These are phyloP conservation scores for Cyrtodaria siliqua DNA, from an alignment of 2,888 invertebrate genomes.

Conservation along the genomic window DNA sequence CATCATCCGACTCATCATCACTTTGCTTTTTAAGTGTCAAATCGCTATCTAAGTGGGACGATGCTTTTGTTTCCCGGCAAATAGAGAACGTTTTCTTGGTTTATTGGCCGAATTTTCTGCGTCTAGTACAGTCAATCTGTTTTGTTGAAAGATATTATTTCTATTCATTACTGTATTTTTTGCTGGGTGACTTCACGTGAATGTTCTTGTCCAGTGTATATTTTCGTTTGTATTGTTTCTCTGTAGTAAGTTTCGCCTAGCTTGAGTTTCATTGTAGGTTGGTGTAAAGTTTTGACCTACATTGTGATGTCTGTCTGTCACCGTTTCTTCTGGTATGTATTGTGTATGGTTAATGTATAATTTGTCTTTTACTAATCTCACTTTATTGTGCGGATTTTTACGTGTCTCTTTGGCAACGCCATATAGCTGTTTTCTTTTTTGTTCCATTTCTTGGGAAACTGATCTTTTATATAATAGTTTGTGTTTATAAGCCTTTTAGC, in stretches of 20 bases:
- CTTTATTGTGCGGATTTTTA: constrained; percentile 9
- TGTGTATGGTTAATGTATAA: constrained; percentile 13
- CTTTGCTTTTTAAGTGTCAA: constrained; percentile 7
- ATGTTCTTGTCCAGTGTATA: too few species aligned
- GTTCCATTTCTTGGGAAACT: constrained; percentile 15
- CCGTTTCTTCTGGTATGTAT: not conserved
- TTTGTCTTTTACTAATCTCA: constrained; percentile 10
- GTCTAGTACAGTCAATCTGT: not conserved
- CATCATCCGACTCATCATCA: too few species aligned
- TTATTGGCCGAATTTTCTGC: not conserved
- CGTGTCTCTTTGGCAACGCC: constrained; percentile 5
- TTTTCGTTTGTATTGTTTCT: not conserved
- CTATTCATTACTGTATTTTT: not conserved
- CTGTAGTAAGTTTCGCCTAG: not conserved
- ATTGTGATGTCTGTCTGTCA: not conserved
- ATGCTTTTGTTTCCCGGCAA: constrained; percentile 5
- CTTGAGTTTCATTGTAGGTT: not conserved
- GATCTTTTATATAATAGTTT: constrained; percentile 9
- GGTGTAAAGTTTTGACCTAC: not conserved
- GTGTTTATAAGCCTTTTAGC: constrained; percentile 2
- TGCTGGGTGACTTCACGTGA: not conserved
- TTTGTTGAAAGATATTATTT: not conserved
- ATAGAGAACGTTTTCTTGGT: not conserved
- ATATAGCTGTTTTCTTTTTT: constrained; percentile 7
- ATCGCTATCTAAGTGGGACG: constrained; percentile 8